phyloP scores from a whole-genome alignment of 2,797 vertebrate species.

The Mormyrus proboscirostris region DNA sequence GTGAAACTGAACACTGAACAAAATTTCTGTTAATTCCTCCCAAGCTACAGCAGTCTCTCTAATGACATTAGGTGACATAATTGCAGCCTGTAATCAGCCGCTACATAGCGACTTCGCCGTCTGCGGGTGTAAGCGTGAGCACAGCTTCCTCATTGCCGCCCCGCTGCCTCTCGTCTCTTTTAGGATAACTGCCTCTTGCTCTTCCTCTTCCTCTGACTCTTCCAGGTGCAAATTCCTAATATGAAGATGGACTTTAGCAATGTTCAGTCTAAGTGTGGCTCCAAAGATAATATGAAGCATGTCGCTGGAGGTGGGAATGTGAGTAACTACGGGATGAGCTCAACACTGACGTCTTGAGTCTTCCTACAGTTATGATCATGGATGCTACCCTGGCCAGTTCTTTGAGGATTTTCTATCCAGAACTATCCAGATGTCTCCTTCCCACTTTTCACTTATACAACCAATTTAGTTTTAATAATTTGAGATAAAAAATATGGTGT shows the following conservation, averaged over 20 bases:
- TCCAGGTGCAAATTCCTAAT: slow-evolving; percentile 69
- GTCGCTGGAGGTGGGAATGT: slow-evolving; percentile 65
- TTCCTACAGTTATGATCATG: slow-evolving; percentile 45
- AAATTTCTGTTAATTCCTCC: background rate
- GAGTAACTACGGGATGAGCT: slow-evolving; percentile 53
- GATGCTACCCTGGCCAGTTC: slow-evolving; percentile 11
- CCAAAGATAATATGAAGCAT: slow-evolving; percentile 82
- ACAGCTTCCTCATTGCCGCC: background rate
- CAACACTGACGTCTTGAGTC: slow-evolving; percentile 41
- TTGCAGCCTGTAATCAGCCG: background rate
- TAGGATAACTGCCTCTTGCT: slow-evolving; percentile 8
- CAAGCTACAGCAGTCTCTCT: background rate
- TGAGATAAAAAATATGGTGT: background rate
- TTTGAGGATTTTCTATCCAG: slow-evolving; percentile 30
- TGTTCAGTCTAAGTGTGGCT: slow-evolving; percentile 79
- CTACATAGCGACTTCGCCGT: background rate
- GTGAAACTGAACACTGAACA: background rate
- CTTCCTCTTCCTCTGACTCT: slow-evolving; percentile 12
- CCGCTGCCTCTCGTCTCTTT: background rate
- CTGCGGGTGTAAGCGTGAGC: background rate
- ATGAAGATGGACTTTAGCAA: slow-evolving; percentile 77
- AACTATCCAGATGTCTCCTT: slow-evolving; percentile 20
- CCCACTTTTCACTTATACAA: background rate
- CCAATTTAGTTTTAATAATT: background rate
- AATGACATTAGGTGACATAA: background rate